Conservation (phyloP, 2,797 vertebrate genomes). For the Acanthiza pusilla region DNA sequence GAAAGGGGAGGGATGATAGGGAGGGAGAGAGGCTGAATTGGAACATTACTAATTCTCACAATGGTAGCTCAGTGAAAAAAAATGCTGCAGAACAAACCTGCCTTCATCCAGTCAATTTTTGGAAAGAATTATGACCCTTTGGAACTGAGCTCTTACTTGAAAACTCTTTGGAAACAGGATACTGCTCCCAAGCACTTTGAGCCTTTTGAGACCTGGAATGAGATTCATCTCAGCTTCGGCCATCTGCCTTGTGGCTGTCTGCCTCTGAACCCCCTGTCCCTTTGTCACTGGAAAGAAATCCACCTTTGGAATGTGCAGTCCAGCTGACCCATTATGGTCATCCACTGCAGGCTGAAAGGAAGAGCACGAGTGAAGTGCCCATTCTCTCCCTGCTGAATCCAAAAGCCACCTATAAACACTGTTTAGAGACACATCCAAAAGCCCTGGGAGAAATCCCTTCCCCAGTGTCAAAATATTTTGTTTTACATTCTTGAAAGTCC, state of each 20-base stretch:
- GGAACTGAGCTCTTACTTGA: conserved; percentile 13
- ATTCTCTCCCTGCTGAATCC: not conserved
- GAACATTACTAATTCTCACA: conserved; percentile 28
- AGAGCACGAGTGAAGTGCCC: not conserved
- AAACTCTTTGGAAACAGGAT: conserved; percentile 44
- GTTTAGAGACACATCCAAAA: not conserved
- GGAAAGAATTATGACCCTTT: conserved; percentile 34
- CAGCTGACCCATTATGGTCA: not conserved
- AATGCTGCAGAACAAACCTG: conserved; percentile 38
- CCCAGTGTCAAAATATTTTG: not conserved
- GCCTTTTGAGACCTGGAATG: conserved; percentile 7
- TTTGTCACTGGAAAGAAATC: conserved; percentile 3
- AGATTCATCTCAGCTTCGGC: conserved; percentile 7
- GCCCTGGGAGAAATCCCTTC: not conserved
- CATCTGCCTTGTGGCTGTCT: not conserved
- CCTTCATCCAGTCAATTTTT: conserved; percentile 45
- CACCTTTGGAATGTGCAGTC: not conserved
- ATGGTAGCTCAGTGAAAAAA: conserved; percentile 49
- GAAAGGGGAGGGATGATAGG: not conserved
- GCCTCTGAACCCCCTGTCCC: not conserved
- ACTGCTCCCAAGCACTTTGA: conserved; percentile 24
- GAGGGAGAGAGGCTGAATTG: not conserved
- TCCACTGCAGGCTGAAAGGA: not conserved
- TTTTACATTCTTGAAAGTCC: not conserved
- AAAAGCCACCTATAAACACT: not conserved